A percentile compares a stretch with the other conserved stretches of the same genome.
Conservation (phyloP, 2,888 invertebrate genomes). For the Eupithecia pulchellata region DNA sequence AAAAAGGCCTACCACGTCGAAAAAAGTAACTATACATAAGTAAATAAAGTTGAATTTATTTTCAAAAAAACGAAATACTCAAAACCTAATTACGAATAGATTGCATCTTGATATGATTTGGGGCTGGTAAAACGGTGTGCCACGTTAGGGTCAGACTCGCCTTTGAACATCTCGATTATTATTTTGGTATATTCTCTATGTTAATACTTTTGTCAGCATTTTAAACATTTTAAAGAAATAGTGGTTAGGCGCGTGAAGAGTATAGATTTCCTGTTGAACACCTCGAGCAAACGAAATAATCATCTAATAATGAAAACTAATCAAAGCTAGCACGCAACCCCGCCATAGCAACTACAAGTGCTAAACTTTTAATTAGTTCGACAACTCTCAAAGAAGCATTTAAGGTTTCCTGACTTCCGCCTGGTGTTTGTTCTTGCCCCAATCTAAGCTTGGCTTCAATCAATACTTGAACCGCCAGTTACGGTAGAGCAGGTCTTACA, state of each 20-base stretch:
- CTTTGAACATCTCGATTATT: too few species aligned
- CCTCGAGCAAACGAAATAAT: not conserved
- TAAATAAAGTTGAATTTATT: too few species aligned
- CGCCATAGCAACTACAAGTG: conserved; percentile 70
- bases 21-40: too few species aligned
- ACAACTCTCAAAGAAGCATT: conserved; percentile 70
- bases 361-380: conserved; percentile 81
- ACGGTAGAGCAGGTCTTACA: conserved; percentile 1
- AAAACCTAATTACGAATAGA: too few species aligned
- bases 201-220: too few species aligned
- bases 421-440: conserved; percentile 59
- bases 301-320: conserved; percentile 49
- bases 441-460: conserved; percentile 44
- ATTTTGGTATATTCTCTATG: too few species aligned
- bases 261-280: not conserved
- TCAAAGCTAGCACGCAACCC: conserved; percentile 58
- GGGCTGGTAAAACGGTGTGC: too few species aligned
- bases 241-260: not conserved
- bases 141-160: too few species aligned
- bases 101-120: too few species aligned
- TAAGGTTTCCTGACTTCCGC: conserved; percentile 63
- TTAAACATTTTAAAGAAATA: too few species aligned
- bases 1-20: too few species aligned
- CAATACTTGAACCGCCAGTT: conserved; percentile 16
- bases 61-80: too few species aligned